Conservation (phyloP, 1,140 invertebrate species). For the Elysia chlorotica region DNA sequence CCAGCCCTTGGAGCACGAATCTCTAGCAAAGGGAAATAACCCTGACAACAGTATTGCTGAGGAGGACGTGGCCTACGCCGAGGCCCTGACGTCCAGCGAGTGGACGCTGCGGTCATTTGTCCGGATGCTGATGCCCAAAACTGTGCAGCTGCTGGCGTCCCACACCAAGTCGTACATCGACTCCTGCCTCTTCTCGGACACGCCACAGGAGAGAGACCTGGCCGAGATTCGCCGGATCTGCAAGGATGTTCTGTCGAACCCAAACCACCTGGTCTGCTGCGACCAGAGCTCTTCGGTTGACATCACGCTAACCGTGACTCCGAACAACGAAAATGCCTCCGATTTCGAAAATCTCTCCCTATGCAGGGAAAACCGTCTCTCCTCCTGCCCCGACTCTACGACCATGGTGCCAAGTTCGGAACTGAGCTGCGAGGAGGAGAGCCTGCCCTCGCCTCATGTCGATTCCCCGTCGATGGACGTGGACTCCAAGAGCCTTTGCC, state of each 20-base stretch:
- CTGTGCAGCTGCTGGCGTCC: constrained; percentile 5
- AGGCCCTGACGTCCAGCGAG: not conserved
- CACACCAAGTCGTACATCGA: constrained; percentile 16
- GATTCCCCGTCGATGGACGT: too few species aligned
- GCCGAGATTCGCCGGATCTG: not conserved
- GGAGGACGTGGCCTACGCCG: not conserved
- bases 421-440: too few species aligned
- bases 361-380: not conserved
- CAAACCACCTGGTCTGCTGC: not conserved
- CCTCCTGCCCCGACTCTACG: not conserved
- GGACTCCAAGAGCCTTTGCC: too few species aligned
- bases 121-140: constrained; percentile 1
- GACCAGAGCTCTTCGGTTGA: constrained; percentile 7
- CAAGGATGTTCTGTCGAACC: not conserved
- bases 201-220: not conserved
- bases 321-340: not conserved
- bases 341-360: not conserved
- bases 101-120: constrained; percentile 4
- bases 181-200: constrained; percentile 1
- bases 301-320: not conserved
- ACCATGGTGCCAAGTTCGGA: too few species aligned
- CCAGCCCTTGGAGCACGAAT: not conserved
- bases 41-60: not conserved
- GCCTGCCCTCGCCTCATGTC: too few species aligned
- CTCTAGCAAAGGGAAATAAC: not conserved